phyloP scores from a whole-genome alignment of 2,113 vertebrate species.

The Phocoena sinus region DNA sequence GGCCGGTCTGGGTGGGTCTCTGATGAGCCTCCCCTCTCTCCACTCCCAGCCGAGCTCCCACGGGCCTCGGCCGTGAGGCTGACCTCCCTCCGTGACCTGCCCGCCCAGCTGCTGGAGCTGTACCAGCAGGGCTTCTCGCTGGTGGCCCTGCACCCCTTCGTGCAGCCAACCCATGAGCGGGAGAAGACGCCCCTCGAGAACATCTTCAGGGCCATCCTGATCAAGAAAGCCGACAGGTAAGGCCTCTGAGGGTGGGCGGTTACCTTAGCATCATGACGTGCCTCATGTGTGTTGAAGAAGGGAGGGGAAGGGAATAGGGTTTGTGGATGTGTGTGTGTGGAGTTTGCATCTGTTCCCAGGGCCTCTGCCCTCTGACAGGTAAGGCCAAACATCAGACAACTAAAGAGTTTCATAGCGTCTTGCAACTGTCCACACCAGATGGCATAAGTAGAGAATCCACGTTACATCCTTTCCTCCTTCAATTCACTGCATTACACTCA shows the following conservation, averaged over 20 bases:
- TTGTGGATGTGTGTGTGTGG: constrained; percentile 40
- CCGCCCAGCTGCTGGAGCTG: constrained; percentile 91
- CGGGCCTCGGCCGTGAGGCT: constrained; percentile 91
- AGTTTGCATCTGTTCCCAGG: constrained; percentile 47
- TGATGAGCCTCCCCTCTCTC: constrained; percentile 64
- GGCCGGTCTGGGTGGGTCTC: neutral
- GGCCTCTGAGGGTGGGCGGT: constrained; percentile 57
- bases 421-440: neutral
- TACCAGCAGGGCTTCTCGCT: constrained; percentile 95
- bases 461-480: neutral
- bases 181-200: constrained; percentile 89
- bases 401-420: constrained; percentile 37
- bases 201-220: constrained; percentile 94
- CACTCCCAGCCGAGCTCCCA: constrained; percentile 79
- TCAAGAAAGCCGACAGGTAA: constrained; percentile 93
- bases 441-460: neutral
- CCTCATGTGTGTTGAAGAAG: neutral
- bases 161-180: constrained; percentile 88
- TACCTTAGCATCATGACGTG: neutral
- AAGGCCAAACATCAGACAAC: neutral
- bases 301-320: no score
- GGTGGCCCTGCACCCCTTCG: constrained; percentile 93
- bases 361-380: neutral
- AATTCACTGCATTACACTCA: constrained; percentile 53
- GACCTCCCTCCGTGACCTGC: constrained; percentile 91